Conservation (phyloP, 1,140 invertebrate genomes). For the Euura lappo region DNA sequence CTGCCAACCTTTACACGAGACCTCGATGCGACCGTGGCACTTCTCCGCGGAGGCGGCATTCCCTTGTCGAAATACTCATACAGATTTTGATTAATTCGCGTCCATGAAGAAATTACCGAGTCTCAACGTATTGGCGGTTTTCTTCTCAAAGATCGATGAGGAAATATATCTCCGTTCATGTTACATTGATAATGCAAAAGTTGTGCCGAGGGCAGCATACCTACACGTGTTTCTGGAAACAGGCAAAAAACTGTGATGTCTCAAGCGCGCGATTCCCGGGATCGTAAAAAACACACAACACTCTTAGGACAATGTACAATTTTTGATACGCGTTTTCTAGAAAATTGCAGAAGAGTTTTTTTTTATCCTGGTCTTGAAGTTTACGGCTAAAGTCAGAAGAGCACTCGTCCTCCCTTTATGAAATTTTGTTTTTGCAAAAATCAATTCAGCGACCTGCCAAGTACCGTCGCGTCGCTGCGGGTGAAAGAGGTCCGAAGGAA, state of each 20-base stretch:
- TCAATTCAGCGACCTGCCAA: not conserved
- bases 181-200: not conserved
- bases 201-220: not conserved
- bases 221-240: not conserved
- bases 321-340: not conserved
- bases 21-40: not conserved
- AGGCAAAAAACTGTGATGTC: not conserved
- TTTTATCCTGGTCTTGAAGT: not conserved
- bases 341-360: not conserved
- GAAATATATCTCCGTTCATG: not conserved
- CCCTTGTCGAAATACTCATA: not conserved
- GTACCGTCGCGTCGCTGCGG: too few relatives aligned
- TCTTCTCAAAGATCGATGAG: not conserved
- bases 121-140: not conserved
- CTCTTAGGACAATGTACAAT: not conserved
- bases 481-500: too few relatives aligned
- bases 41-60: not conserved
- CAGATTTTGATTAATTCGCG: not conserved
- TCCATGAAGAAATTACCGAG: not conserved
- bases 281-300: not conserved
- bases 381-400: not conserved
- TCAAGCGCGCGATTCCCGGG: not conserved
- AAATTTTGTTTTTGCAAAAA: slow-evolving; percentile 6
- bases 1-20: not conserved
- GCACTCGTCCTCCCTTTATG: not conserved